These are phyloP conservation scores for Rhamphomyia laevipes DNA, from an alignment of 2,888 invertebrate species.

Conservation along the genomic window DNA sequence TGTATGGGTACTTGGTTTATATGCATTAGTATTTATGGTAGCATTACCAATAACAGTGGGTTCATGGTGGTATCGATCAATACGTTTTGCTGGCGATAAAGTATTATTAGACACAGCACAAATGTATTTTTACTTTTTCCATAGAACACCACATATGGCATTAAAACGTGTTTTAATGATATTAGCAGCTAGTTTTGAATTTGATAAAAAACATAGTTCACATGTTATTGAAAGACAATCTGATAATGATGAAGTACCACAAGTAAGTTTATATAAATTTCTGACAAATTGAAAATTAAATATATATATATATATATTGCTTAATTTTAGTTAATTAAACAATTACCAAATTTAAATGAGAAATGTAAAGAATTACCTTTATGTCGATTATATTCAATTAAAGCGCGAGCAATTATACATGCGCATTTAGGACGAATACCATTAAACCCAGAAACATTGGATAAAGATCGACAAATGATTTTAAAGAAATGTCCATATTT, in stretches of 20 bases:
- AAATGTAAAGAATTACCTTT: conserved; percentile 94
- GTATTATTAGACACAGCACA: conserved; percentile 94
- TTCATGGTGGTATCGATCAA: conserved; percentile 98
- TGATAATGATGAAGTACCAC: conserved; percentile 90
- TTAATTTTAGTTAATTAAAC: conserved; percentile 66
- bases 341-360: conserved; percentile 82
- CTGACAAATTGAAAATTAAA: background rate
- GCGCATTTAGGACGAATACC: conserved; percentile 84
- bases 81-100: conserved; percentile 93
- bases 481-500: conserved; percentile 88
- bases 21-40: conserved; percentile 96
- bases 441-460: conserved; percentile 64
- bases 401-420: conserved; percentile 87
- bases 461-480: conserved; percentile 72
- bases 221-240: conserved; percentile 86
- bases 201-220: conserved; percentile 85
- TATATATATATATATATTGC: background rate
- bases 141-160: conserved; percentile 91
- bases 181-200: conserved; percentile 91
- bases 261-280: conserved; percentile 43
- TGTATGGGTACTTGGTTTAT: conserved; percentile 90
- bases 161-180: conserved; percentile 94
- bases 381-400: conserved; percentile 83
- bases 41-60: conserved; percentile 82
- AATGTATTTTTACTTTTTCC: conserved; percentile 90